Evolutionary conservation across 1,140 invertebrate species (phyloP), one percentile per base, ranked within the genome.

Genomic region (Prorops nasuta): DNA sequence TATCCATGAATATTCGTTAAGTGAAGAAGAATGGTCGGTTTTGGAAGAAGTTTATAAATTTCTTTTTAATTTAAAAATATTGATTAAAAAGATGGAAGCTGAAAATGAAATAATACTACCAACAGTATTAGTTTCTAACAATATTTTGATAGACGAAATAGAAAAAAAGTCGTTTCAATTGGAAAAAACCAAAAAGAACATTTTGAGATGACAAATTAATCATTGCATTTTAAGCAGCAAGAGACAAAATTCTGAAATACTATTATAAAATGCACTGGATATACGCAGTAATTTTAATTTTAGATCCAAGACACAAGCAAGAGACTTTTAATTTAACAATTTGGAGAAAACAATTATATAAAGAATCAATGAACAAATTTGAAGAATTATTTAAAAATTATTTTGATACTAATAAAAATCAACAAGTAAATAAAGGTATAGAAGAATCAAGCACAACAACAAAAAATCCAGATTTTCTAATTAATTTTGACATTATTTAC

Each of bases 221-320:
- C 60, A 43, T 63, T 20, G 65, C 36, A 49, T 67, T 69, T 44
- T 59, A 69, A 61, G 64, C 66, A 49, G 57, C 61, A 28, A 38
- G 58, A 56, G 64, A 69, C 44, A 72, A 72, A 66, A 67, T 69
- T 45, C 32, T 66, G n/a, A 60, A 64, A 49, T 60, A 69, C 62
- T 71, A 70, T 42, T 56, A 59, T 38, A 69, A 67, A 50, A 67
- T 51, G 32, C 71, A 71, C 50, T 71, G 61, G 61, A 66, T 70
- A 45, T 73, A 67, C 54, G 71, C 64, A 56, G 59, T 55, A 44
- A 54, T 60, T 51, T 56, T 71, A 44, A 68, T 71, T 65, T 58
- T 69, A 56, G 64, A 71, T 60, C 69, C 63, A 53, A 66, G 60
- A 44, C 69, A 70, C 56, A 70, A 67, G 58, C 51, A 49, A 49